Evolutionary conservation across 2,888 invertebrate genomes (phyloP).

Genomic region (Trimorus sp.): DNA sequence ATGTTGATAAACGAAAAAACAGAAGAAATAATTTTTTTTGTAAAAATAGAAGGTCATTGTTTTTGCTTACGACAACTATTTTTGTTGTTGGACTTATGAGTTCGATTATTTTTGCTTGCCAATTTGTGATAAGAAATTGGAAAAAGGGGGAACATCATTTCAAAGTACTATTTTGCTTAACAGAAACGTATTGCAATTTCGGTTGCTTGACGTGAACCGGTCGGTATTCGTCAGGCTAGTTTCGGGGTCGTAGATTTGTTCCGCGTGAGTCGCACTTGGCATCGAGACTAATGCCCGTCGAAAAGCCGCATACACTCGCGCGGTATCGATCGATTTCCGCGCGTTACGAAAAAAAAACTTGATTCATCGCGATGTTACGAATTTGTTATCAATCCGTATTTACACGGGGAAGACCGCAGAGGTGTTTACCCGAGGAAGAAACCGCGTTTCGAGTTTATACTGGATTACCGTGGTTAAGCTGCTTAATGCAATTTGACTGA

Average conservation of each 20-base stretch:
- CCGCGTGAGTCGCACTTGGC: conserved; percentile 36
- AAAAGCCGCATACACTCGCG: conserved; percentile 8
- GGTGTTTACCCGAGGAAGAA: neutral
- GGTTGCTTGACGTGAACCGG: too few relatives aligned
- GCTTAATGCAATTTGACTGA: too few relatives aligned
- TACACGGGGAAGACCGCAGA: neutral
- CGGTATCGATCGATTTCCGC: conserved; percentile 31
- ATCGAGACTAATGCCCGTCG: conserved; percentile 21
- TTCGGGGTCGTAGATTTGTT: conserved; percentile 18
- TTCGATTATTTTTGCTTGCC: too few relatives aligned
- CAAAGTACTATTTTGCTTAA: too few relatives aligned
- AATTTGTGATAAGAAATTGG: too few relatives aligned
- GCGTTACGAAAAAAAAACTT: neutral
- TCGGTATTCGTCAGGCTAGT: conserved; percentile 11
- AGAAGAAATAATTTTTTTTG: too few relatives aligned
- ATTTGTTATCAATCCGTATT: conserved; percentile 28
- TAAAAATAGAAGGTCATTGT: too few relatives aligned
- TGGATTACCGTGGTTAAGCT: conserved; percentile 18
- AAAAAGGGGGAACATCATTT: too few relatives aligned
- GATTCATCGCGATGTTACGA: conserved; percentile 34
- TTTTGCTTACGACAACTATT: too few relatives aligned
- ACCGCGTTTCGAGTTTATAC: conserved; percentile 21
- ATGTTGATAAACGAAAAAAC: too few relatives aligned
- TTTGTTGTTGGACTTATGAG: too few relatives aligned
- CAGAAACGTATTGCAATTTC: too few relatives aligned